Evolutionary conservation across 37 sponge, comb jelly and placozoan genomes (phyloP).

Genomic region (Halichondria panicea): DNA sequence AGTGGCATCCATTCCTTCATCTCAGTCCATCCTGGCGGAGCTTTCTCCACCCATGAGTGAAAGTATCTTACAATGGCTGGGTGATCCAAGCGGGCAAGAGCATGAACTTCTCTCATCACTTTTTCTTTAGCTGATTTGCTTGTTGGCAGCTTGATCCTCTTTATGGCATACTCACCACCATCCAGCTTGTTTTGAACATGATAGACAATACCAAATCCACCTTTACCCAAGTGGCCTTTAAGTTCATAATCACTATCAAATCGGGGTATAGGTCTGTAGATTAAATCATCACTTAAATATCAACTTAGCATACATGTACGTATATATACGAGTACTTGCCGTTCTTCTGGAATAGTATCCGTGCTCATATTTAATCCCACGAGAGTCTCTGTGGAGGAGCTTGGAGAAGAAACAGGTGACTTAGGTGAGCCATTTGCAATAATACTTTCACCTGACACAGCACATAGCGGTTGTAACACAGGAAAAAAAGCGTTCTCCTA

Average conservation of each 20-base stretch:
- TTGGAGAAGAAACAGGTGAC: not conserved
- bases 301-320: not conserved
- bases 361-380: not conserved
- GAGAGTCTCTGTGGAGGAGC: slow-evolving; percentile 5
- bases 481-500: too few relatives aligned
- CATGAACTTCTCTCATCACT: slow-evolving; percentile 88
- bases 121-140: slow-evolving; percentile 60
- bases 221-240: slow-evolving; percentile 67
- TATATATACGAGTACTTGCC: slow-evolving; percentile 5
- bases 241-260: slow-evolving; percentile 76
- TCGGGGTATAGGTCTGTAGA: slow-evolving; percentile 11
- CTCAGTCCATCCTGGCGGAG: slow-evolving; percentile 41
- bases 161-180: slow-evolving; percentile 81
- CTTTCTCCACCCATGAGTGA: slow-evolving; percentile 87
- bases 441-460: too few relatives aligned
- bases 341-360: not conserved
- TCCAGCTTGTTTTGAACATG: slow-evolving; percentile 74
- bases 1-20: slow-evolving; percentile 38
- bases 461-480: too few relatives aligned
- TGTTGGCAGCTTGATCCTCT: slow-evolving; percentile 73
- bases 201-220: slow-evolving; percentile 92
- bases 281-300: not conserved
- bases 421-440: not conserved
- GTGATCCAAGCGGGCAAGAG: slow-evolving; percentile 85
- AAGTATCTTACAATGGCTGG: slow-evolving; percentile 83